These are phyloP conservation scores for Leiothrix lutea DNA, from an alignment of 2,113 vertebrate genomes.

Conservation along the genomic window DNA sequence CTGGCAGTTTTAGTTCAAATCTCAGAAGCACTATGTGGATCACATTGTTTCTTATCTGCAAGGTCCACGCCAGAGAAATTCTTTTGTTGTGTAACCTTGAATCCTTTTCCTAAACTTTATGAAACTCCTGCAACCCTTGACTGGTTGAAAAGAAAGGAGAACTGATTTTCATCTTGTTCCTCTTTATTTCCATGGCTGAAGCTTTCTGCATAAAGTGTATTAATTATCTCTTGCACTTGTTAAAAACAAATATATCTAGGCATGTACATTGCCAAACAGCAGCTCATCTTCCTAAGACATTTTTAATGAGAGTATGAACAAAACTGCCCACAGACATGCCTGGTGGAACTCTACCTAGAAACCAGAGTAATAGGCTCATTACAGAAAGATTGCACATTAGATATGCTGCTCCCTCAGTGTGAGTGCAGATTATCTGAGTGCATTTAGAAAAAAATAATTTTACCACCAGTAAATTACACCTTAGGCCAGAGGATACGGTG, in stretches of 20 bases:
- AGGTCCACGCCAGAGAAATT: background rate
- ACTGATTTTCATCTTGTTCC: background rate
- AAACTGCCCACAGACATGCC: constrained; percentile 43
- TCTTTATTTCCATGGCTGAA: background rate
- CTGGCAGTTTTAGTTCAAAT: constrained; percentile 41
- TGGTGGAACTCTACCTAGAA: constrained; percentile 36
- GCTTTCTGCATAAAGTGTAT: background rate
- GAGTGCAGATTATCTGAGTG: background rate
- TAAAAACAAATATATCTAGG: constrained; percentile 34
- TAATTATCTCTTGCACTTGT: constrained; percentile 7
- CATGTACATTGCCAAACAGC: constrained; percentile 15
- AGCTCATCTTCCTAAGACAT: background rate
- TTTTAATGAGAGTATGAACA: background rate
- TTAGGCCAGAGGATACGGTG: background rate
- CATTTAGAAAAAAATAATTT: background rate
- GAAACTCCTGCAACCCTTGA: background rate
- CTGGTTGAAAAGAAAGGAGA: constrained; percentile 3
- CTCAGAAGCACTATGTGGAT: constrained; percentile 40
- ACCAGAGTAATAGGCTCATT: constrained; percentile 27
- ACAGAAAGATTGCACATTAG: constrained; percentile 14
- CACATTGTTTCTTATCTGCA: constrained; percentile 50
- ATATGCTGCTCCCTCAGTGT: background rate
- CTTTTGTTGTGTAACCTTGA: constrained; percentile 37
- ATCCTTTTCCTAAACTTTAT: background rate
- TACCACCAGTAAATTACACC: background rate